Evolutionary conservation across 1,140 invertebrate genomes (phyloP), one percentile per base, ranked within the genome.

Genomic region (Wasmannia auropunctata): DNA sequence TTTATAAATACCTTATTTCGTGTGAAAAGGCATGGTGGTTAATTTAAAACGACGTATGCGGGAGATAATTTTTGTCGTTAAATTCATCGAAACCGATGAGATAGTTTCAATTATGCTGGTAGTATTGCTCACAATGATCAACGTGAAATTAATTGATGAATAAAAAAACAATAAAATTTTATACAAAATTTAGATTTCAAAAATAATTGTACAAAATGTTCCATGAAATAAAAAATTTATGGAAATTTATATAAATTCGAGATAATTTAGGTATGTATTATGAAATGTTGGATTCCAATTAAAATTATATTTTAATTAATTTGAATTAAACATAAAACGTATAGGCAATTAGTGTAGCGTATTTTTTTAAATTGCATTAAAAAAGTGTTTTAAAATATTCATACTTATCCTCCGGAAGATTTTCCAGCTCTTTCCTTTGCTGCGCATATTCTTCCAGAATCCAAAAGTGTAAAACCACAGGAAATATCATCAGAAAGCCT

Each of bases 401-500:
- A 14, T 75, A 93, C 92, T 94, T 92, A 94, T 74, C 51, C 51
- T 74, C 14, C n/a, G n/a, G 34, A 43, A 63, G 60, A 63, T 19
- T n/a, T 34, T 60, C 25, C 28, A 51, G 67, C 43, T 37, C 34
- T 56, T 74, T 74, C 49, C 31, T 40, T 74, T 56, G 31, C 4
- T 25, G 51, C 51, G 51, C 70, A 74, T 74, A 56, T 25, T 40
- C 34, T 56, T 74, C n/a, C 70, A 22, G 31, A 74, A 56, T 40
- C 70, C 49, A 58, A 74, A 74, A 37, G 28, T 34, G 31, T 58
- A 56, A 74, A 74, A 74, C 1, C 46, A 56, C 34, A 37, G 51
- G 11, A 67, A 67, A 14, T 62, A 94, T 92, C 93, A 94, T 94
- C 88, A 70, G 74, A 65, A 87, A 37, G 46, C 54, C 19, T 31